Evolutionary conservation across 2,797 vertebrate species (phyloP).

Genomic region (Garrulus glandarius): DNA sequence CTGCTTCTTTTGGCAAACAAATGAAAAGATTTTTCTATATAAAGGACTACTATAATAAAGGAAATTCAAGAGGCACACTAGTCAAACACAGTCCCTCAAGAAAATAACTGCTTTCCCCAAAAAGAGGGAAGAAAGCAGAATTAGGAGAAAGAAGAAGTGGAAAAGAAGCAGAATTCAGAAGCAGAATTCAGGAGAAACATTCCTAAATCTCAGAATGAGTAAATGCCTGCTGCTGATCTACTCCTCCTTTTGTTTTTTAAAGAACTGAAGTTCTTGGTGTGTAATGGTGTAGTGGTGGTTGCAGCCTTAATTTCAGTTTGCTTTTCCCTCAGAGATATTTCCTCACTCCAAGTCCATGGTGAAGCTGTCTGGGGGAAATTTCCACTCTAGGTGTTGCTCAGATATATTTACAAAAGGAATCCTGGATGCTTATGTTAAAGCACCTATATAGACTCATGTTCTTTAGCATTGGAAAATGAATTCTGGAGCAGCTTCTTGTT

Average conservation of each 20-base stretch:
- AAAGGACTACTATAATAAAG: neutral
- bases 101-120: neutral
- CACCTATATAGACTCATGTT: accelerated
- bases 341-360: neutral
- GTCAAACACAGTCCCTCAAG: neutral
- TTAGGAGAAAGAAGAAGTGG: neutral
- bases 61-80: neutral
- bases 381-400: neutral
- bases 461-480: neutral
- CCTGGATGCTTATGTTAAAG: neutral
- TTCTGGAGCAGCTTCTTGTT: neutral
- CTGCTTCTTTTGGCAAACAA: neutral
- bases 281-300: neutral
- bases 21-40: neutral
- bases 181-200: neutral
- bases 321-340: neutral
- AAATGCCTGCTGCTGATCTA: neutral
- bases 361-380: neutral
- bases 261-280: neutral
- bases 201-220: neutral
- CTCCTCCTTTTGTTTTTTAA: neutral
- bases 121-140: neutral
- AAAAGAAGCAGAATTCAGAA: neutral
- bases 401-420: neutral
- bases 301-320: neutral